These are phyloP conservation scores for Crocodylus rhombifer DNA, from an alignment of 2,797 vertebrate species.

Conservation along the genomic window DNA sequence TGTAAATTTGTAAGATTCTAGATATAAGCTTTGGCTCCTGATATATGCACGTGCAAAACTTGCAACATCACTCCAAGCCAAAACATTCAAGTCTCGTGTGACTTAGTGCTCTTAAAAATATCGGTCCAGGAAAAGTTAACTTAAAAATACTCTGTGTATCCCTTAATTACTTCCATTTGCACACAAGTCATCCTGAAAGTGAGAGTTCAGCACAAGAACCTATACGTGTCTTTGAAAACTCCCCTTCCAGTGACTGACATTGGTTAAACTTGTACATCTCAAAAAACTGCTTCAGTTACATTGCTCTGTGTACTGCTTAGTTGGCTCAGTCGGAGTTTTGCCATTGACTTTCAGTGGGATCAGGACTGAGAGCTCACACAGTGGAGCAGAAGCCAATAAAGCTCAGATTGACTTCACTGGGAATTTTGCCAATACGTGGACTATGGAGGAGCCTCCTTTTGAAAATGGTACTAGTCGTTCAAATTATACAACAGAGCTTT, in stretches of 20 bases:
- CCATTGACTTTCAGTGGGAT: background rate
- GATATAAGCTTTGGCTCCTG: background rate
- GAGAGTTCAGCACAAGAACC: background rate
- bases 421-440: background rate
- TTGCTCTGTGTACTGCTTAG: background rate
- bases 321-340: background rate
- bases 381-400: background rate
- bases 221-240: background rate
- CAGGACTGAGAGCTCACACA: background rate
- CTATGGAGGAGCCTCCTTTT: background rate
- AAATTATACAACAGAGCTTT: background rate
- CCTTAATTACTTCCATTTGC: background rate
- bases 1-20: background rate
- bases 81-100: background rate
- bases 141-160: background rate
- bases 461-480: background rate
- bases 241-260: background rate
- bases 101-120: background rate
- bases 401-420: background rate
- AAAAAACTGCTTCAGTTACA: background rate
- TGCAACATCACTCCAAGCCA: no score
- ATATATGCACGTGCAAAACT: background rate
- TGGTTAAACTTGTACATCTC: background rate
- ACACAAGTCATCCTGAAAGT: background rate
- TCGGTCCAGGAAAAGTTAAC: background rate